Percentiles rank a stretch among this genome's conserved stretches.
Evolutionary conservation across 2,888 invertebrate species (phyloP).

Genomic region (Campoplex nolae): DNA sequence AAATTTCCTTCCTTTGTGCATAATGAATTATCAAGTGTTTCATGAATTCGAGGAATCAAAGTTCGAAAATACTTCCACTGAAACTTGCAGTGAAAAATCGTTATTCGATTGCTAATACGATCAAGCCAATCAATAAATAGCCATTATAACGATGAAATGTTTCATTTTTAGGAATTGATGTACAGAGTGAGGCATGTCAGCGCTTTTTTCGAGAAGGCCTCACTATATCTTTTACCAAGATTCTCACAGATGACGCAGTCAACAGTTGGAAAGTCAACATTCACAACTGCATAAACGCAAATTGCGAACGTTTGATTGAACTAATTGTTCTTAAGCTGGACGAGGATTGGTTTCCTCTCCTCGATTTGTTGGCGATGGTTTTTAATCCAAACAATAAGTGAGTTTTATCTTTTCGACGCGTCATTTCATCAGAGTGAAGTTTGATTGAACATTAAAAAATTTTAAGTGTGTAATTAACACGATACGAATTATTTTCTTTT

Average conservation of each 20-base stretch:
- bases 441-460: background rate
- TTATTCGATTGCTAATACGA: no score
- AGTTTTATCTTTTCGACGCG: slow-evolving; percentile 78
- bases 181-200: slow-evolving; percentile 95
- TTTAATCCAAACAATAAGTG: slow-evolving; percentile 98
- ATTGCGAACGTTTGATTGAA: slow-evolving; percentile 96
- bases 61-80: background rate
- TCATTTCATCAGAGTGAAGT: background rate
- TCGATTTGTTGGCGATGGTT: slow-evolving; percentile 96
- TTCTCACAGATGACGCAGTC: slow-evolving; percentile 98
- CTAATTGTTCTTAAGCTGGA: slow-evolving; percentile 96
- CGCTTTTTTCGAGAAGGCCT: slow-evolving; percentile 97
- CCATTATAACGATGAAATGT: background rate
- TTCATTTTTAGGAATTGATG: slow-evolving; percentile 90
- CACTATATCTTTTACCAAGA: slow-evolving; percentile 97
- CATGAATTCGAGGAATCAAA: background rate
- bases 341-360: slow-evolving; percentile 95
- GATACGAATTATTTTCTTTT: slow-evolving; percentile 68
- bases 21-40: background rate
- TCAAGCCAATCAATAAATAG: background rate
- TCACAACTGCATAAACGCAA: slow-evolving; percentile 97
- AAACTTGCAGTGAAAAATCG: background rate
- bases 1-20: background rate
- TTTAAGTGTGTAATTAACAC: background rate
- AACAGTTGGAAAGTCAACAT: slow-evolving; percentile 99